Percentiles rank a stretch among this genome's conserved stretches.
Evolutionary conservation across 1,140 invertebrate genomes (phyloP).

Genomic region (Lamellibrachia luymesi): DNA sequence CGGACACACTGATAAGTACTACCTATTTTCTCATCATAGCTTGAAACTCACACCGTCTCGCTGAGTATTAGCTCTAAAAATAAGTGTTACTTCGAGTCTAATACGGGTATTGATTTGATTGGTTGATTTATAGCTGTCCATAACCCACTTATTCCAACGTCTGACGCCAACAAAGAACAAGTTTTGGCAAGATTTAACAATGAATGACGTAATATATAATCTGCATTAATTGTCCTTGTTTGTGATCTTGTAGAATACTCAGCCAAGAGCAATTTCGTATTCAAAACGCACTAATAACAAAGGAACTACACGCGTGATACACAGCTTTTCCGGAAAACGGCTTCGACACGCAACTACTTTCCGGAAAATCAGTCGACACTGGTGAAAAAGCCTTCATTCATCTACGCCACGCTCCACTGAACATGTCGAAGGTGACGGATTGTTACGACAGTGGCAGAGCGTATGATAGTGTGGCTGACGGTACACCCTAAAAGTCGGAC

Average conservation of each 20-base stretch:
- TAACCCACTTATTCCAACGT: no score
- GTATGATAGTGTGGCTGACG: no score
- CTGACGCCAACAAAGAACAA: no score
- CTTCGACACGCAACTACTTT: not conserved
- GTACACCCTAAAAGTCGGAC: no score
- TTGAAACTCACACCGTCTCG: no score
- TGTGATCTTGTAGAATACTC: not conserved
- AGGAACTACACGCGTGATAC: not conserved
- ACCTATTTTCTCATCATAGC: not conserved
- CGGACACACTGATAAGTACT: not conserved
- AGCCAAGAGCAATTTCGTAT: not conserved
- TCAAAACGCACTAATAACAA: not conserved
- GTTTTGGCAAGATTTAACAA: no score
- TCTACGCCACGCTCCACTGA: no score
- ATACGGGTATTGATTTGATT: not conserved
- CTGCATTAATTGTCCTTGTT: not conserved
- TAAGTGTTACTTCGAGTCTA: not conserved
- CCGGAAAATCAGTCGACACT: not conserved
- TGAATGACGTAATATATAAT: not conserved
- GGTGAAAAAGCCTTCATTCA: not conserved
- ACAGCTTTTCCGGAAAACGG: not conserved
- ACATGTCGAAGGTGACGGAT: no score
- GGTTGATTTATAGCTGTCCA: no score
- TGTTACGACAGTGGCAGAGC: no score
- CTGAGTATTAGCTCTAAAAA: not conserved